Evolutionary conservation across 1,140 invertebrate species (phyloP).

Genomic region (Ericerus pela): DNA sequence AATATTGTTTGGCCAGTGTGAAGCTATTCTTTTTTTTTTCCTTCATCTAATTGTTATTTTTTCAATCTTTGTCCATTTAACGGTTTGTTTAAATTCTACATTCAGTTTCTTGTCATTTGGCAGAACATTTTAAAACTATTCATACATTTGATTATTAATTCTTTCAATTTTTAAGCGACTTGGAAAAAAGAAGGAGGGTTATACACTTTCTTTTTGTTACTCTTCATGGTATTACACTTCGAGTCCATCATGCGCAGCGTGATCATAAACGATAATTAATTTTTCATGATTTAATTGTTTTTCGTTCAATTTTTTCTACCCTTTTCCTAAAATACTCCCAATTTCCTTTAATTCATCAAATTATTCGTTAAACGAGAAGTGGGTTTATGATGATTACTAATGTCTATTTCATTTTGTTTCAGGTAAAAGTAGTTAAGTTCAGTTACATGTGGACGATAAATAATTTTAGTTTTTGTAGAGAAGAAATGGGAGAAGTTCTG

Average conservation of each 20-base stretch:
- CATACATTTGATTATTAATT: too few relatives aligned
- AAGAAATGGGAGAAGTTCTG: constrained; percentile 99
- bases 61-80: too few relatives aligned
- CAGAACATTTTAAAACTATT: too few relatives aligned
- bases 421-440: constrained; percentile 99
- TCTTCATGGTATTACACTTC: neutral
- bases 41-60: too few relatives aligned
- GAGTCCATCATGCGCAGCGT: neutral
- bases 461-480: constrained; percentile 98
- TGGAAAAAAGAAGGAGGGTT: too few relatives aligned
- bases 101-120: too few relatives aligned
- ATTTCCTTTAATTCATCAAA: neutral
- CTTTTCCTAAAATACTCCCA: neutral
- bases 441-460: constrained; percentile 99
- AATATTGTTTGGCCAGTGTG: too few relatives aligned
- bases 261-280: neutral
- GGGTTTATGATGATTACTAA: neutral
- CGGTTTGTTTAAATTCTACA: too few relatives aligned
- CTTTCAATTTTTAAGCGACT: too few relatives aligned
- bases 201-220: too few relatives aligned
- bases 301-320: neutral
- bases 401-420: constrained; percentile 26
- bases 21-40: too few relatives aligned
- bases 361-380: too few relatives aligned
- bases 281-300: constrained; percentile 7